Base-by-base conservation (phyloP, 1,140 invertebrate species). In the Goniozus legneri region DNA sequence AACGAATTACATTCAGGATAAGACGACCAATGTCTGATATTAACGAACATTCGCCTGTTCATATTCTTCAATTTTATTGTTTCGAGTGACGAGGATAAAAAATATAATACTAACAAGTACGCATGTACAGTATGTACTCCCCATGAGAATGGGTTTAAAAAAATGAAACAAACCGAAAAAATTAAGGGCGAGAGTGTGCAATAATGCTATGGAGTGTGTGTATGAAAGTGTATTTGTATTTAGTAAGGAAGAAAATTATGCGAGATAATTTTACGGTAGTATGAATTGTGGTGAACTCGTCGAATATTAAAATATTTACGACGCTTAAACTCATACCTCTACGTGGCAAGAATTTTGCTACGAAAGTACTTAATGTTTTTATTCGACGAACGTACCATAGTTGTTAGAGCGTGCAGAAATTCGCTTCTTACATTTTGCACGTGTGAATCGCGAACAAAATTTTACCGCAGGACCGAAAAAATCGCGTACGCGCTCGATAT, bases 51-150 rank as follows among this genome's bases (percentile, higher is more conserved):
- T 59, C 51, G 51, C 47, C 57, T 58, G 44, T 58, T 55, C 47
- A 51, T 59, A 58, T 43, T 59, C 55, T 59, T 50, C 10, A 44
- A 58, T 31, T 58, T 54, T 47, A 59, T 36, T 47, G 57, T 56
- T 59, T 59, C 48, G 44, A 54, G 18, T 38, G 55, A 57, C 12
- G n/a, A 35, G 24, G 3, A 10, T 21, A 36, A 44, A 15, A 35
- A 16, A 16, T 37, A 20, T 36, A 19, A 13, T 36, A 19, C 10
- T 20, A 32, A 21, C 18, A 15, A 13, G 8, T 14, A 20, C 18
- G 15, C 34, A 46, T 39, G 19, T 56, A 30, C 38, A 30, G 56
- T n/a, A n/a, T n/a, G 56, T 45, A 15, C 46, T 34, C 41, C 47
- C 32, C 20, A 22, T 13, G 21, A 21, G 39, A 6, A 16, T 22